A percentile compares a stretch with the other conserved stretches of the same genome.
Evolutionary conservation across 1,140 invertebrate species (phyloP).

Genomic region (Lycorma delicatula): DNA sequence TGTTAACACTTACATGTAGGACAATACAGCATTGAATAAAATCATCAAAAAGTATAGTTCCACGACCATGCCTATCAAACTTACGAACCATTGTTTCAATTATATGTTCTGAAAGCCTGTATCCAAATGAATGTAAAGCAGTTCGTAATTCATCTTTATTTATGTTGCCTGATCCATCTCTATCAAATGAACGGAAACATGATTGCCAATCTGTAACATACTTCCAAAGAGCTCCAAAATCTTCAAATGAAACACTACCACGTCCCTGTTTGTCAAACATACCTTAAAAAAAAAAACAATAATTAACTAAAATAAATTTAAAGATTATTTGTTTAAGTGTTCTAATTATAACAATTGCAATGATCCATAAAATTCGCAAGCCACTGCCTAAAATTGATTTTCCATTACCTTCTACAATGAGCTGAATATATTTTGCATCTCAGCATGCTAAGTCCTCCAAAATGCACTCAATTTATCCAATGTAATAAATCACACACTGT

Average conservation of each 20-base stretch:
- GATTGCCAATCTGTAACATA: constrained; percentile 98
- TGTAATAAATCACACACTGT: too few species aligned
- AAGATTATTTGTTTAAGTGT: background rate
- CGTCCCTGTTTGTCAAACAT: constrained; percentile 93
- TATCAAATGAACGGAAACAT: constrained; percentile 90
- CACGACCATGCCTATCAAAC: constrained; percentile 86
- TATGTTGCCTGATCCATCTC: constrained; percentile 84
- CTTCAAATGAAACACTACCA: constrained; percentile 89
- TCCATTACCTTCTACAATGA: too few species aligned
- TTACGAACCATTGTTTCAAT: constrained; percentile 78
- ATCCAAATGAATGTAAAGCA: constrained; percentile 89
- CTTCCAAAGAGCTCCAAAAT: constrained; percentile 93
- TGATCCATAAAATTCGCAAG: background rate
- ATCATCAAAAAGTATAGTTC: constrained; percentile 94
- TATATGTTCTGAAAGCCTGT: constrained; percentile 76
- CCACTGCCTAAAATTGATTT: background rate
- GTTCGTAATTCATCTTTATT: constrained; percentile 82
- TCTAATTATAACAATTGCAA: background rate
- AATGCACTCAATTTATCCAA: too few species aligned
- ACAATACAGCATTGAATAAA: constrained; percentile 96
- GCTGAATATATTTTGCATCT: too few species aligned
- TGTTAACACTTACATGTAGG: constrained; percentile 81
- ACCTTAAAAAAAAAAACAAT: constrained; percentile 55
- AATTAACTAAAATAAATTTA: background rate
- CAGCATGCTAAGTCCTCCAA: too few species aligned